Evolutionary conservation across 2,797 vertebrate genomes (phyloP), one percentile per base, ranked within the genome.

Genomic region (Diceros bicornis): DNA sequence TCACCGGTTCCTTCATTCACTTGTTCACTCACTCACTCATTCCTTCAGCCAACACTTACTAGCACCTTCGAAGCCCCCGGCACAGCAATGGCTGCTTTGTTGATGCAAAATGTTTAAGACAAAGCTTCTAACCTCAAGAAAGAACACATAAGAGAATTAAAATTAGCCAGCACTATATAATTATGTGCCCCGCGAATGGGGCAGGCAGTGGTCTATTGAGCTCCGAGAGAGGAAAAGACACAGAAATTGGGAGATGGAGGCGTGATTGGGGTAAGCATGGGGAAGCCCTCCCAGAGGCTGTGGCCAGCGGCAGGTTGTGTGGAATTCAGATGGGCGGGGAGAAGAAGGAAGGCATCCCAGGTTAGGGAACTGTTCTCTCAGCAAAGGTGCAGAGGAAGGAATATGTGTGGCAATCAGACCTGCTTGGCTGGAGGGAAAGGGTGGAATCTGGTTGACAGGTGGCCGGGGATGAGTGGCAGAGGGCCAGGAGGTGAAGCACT

Each of bases 211-310:
- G 32, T 44, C 34, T n/a, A 0, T 10, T 0, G 32, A 66, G 34
- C 32, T 23, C 11, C 37, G 50, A 50, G n/a, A 23, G 32, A 93
- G 59, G 44, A 69, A 74, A 68, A 57, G 47, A 75, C 37, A 41
- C 21, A 52, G 84, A 57, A 27, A 55, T 25, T 47, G 84, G 64
- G 69, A 62, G 44, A 6, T 4, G 3, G 34, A 7, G 8, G 20
- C 16, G 3, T 18, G 9, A 52, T 4, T 6, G 0, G 3, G 18
- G 32, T 2, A 3, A 32, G 34, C 1, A 0, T 20, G 23, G 50
- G 44, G 23, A 78, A 34, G 37, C 1, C 66, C 18, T 89, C 74
- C 13, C 0, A 4, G 25, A 75, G 25, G 61, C 0, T 0, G 32
- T 3, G 6, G 4, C 27, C 47, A 23, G 18, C 2, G 4, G 23